Conservation (phyloP, 2,797 vertebrate species). For the Melanotaenia trifasciata region DNA sequence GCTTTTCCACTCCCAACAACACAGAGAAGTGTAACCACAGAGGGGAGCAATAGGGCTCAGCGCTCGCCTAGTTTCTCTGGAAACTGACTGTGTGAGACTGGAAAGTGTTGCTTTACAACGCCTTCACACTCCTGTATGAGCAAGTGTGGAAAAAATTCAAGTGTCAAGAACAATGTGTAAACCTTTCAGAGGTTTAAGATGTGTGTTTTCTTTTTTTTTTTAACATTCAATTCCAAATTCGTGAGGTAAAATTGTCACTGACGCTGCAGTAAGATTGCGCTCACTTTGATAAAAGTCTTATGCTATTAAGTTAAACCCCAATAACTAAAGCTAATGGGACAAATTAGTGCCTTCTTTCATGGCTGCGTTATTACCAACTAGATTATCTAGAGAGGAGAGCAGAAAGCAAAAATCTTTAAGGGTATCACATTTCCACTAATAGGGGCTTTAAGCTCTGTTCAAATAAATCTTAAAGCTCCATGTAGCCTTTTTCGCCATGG, state of each 20-base stretch:
- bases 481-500: slow-evolving; percentile 3
- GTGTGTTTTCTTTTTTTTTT: slow-evolving; percentile 4
- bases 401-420: slow-evolving; percentile 7
- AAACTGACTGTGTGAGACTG: slow-evolving; percentile 66
- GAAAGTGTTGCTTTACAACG: slow-evolving; percentile 64
- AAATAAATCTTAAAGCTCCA: slow-evolving; percentile 4
- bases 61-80: slow-evolving; percentile 61
- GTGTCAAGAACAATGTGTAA: slow-evolving; percentile 25
- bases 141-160: slow-evolving; percentile 50
- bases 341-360: neutral
- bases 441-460: slow-evolving; percentile 11
- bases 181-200: slow-evolving; percentile 35
- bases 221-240: slow-evolving; percentile 1
- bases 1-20: slow-evolving; percentile 65
- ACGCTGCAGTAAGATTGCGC: neutral
- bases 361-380: neutral
- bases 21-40: slow-evolving; percentile 62
- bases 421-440: slow-evolving; percentile 9
- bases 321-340: neutral
- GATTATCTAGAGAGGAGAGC: slow-evolving; percentile 16
- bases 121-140: slow-evolving; percentile 50
- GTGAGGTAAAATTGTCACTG: neutral
- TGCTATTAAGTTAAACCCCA: neutral
- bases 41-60: slow-evolving; percentile 42
- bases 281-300: neutral